These are phyloP conservation scores for Hycleus phaleratus DNA, from an alignment of 1,140 invertebrate genomes.

Conservation along the genomic window DNA sequence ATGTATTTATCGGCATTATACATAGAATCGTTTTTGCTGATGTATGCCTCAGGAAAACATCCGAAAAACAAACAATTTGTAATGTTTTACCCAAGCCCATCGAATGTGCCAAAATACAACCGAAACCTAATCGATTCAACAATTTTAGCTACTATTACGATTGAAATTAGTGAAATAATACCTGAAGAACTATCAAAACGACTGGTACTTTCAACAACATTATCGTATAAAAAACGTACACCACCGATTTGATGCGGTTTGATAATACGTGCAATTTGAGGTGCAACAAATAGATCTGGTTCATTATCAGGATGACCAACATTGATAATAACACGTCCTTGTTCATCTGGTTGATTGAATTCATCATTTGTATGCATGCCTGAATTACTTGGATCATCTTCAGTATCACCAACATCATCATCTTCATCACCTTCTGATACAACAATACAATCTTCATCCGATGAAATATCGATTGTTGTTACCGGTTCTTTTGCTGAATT, in stretches of 20 bases:
- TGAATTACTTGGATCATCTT: slow-evolving; percentile 53
- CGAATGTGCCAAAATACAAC: slow-evolving; percentile 96
- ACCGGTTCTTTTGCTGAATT: slow-evolving; percentile 35
- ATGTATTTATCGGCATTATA: slow-evolving; percentile 97
- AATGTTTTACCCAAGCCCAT: slow-evolving; percentile 99
- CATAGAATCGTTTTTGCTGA: slow-evolving; percentile 83
- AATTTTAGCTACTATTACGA: background rate
- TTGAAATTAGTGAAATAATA: background rate
- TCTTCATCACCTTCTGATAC: slow-evolving; percentile 60
- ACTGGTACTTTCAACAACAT: slow-evolving; percentile 87
- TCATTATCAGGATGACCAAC: slow-evolving; percentile 91
- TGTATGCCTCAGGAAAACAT: slow-evolving; percentile 89
- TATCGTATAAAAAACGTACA: slow-evolving; percentile 92
- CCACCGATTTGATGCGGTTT: slow-evolving; percentile 98
- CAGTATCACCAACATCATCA: slow-evolving; percentile 46
- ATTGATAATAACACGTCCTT: slow-evolving; percentile 90
- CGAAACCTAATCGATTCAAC: slow-evolving; percentile 57
- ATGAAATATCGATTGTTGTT: slow-evolving; percentile 59
- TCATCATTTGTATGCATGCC: slow-evolving; percentile 80
- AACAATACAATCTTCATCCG: slow-evolving; percentile 74
- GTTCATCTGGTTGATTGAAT: slow-evolving; percentile 86
- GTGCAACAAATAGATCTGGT: slow-evolving; percentile 86
- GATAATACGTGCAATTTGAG: slow-evolving; percentile 84
- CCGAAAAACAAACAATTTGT: slow-evolving; percentile 92
- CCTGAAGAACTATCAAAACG: slow-evolving; percentile 78